A percentile compares a stretch with the other conserved stretches of the same genome.
These are phyloP conservation scores for Nomada flava DNA, from an alignment of 2,888 invertebrate genomes.

Conservation along the genomic window DNA sequence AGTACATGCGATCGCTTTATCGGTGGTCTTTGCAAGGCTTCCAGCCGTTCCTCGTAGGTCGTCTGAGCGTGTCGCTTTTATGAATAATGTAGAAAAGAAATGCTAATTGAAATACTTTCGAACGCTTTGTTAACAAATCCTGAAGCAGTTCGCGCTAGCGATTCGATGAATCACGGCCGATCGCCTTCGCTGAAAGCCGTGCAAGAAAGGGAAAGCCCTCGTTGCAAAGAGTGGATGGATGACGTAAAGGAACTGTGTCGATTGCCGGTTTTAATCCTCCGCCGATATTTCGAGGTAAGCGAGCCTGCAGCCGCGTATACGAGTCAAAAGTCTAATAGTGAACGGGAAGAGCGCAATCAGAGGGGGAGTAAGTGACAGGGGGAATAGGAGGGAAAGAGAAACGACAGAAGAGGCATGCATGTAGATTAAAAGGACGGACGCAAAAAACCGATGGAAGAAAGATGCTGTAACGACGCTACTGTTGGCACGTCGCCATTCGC, in stretches of 20 bases:
- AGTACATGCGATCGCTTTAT: background rate
- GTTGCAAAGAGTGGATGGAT: slow-evolving; percentile 35
- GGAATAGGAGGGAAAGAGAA: slow-evolving; percentile 8
- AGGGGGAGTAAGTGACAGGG: background rate
- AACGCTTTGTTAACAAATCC: slow-evolving; percentile 45
- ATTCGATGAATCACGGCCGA: slow-evolving; percentile 57
- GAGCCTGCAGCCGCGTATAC: background rate
- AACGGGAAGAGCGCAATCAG: slow-evolving; percentile 7
- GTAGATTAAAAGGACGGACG: slow-evolving; percentile 41
- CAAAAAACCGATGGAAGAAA: slow-evolving; percentile 37
- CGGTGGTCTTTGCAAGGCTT: background rate
- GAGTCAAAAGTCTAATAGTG: slow-evolving; percentile 35
- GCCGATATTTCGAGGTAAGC: slow-evolving; percentile 39
- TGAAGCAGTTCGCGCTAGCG: slow-evolving; percentile 21
- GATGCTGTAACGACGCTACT: slow-evolving; percentile 44
- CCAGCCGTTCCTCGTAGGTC: background rate
- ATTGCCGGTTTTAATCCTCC: slow-evolving; percentile 51
- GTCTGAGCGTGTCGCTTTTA: slow-evolving; percentile 11
- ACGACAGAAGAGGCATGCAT: slow-evolving; percentile 7
- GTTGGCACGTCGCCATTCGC: slow-evolving; percentile 52
- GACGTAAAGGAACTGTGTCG: slow-evolving; percentile 58
- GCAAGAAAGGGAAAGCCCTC: slow-evolving; percentile 56
- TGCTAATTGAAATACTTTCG: slow-evolving; percentile 38
- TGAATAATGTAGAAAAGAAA: slow-evolving; percentile 42
- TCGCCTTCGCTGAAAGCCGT: slow-evolving; percentile 29